Base-by-base conservation (phyloP, 30 jellyfish, hydroid and myxozoan genomes). In the Mastigias papua region DNA sequence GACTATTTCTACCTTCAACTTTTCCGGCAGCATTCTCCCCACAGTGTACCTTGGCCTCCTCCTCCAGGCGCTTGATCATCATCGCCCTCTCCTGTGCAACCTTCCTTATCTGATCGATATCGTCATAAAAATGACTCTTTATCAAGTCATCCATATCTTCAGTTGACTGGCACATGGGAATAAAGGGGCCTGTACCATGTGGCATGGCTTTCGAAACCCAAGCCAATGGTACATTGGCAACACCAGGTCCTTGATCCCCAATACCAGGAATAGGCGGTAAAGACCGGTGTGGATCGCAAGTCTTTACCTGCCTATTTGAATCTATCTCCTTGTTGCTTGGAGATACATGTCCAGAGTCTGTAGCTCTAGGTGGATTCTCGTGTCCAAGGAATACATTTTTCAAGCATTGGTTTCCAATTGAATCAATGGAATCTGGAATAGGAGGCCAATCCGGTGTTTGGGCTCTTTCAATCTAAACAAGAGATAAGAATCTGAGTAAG, bases 81-180 rank as follows among this genome's bases (percentile, higher is more conserved):
- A 69, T 34, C 16, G 93, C 93, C 42, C 93, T 66, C 87, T 87
- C 87, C 35, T 76, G 81, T 15, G 96, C 96, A 22, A 73, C 48
- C 69, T 87, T 87, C 28, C 96, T 22, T 54, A 87, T 78, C 26
- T 87, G 73, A 61, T 87, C 96, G 62, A 87, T 87, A 69, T 87
- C 96, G 58, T 87, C 96, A 67, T 87, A 87, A 76, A 87, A 87
- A 77, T 87, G 96, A 48, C 91, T 34, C 10, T 89, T 54, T n/a
- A 82, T 80, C 27, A 87, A 29, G 46, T 87, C 96, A 69, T 87
- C 96, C n/a, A 49, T 76, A 9, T 69, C 69, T 23, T 80, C 82
- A 20, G 60, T 34, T 16, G 73, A 58, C 23, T 67, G 78, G 46
- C 93, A 72, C 93, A 84, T 84, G 3, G 93, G 93, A 27, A 84